These are phyloP conservation scores for Calidris pugnax DNA, from an alignment of 2,113 vertebrate genomes.

Conservation along the genomic window DNA sequence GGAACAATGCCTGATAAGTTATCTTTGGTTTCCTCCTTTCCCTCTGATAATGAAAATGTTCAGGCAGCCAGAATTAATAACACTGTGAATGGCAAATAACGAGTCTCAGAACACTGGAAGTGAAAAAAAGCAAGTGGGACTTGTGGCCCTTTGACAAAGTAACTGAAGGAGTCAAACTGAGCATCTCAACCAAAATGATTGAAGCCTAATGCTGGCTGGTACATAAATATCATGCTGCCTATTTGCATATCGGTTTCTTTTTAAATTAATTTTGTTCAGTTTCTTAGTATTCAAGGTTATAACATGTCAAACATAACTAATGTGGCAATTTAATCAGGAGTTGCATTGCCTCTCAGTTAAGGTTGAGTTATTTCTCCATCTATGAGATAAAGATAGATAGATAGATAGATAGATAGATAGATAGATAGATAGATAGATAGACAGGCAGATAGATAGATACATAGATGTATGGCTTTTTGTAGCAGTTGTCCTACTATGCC, in stretches of 20 bases:
- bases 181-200: neutral
- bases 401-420: neutral
- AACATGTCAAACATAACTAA: conserved; percentile 13
- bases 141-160: neutral
- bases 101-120: neutral
- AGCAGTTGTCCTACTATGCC: neutral
- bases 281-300: neutral
- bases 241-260: neutral
- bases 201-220: neutral
- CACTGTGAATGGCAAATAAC: neutral
- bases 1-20: conserved; percentile 32
- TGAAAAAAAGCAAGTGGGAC: conserved; percentile 8
- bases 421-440: neutral
- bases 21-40: conserved; percentile 56
- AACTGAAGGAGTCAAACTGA: neutral
- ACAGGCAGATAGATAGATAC: neutral
- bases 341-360: neutral
- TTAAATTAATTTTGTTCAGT: neutral
- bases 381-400: neutral
- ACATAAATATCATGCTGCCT: neutral
- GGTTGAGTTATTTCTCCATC: neutral
- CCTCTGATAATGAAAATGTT: conserved; percentile 63
- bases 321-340: conserved; percentile 15
- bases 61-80: conserved; percentile 60
- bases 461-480: neutral